phyloP scores from a whole-genome alignment of 2,888 invertebrate genomes.

The Drosophila stalkeri region DNA sequence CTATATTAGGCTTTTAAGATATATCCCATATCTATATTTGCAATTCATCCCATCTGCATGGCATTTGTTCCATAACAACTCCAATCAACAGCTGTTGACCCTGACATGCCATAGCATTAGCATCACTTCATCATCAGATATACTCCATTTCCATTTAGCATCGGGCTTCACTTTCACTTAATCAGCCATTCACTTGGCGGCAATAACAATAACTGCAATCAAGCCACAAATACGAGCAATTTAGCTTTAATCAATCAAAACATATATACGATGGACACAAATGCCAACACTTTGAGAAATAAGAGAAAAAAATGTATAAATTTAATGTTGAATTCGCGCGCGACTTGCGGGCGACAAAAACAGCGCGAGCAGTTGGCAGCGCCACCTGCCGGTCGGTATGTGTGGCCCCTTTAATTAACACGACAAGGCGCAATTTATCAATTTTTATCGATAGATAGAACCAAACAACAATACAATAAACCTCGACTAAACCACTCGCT shows the following conservation, averaged over 20 bases:
- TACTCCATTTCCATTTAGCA: slow-evolving; percentile 14
- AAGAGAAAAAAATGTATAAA: not conserved
- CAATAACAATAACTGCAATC: slow-evolving; percentile 64
- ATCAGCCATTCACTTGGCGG: slow-evolving; percentile 28
- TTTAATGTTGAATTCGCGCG: slow-evolving; percentile 25
- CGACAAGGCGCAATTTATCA: slow-evolving; percentile 68
- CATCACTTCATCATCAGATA: slow-evolving; percentile 1
- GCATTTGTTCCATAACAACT: not conserved
- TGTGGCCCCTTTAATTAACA: slow-evolving; percentile 64
- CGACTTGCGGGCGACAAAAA: slow-evolving; percentile 52
- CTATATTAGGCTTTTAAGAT: too few species aligned
- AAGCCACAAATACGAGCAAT: slow-evolving; percentile 55
- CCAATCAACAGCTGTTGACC: not conserved
- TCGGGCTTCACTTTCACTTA: slow-evolving; percentile 45
- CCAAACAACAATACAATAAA: slow-evolving; percentile 33
- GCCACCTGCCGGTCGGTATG: slow-evolving; percentile 63
- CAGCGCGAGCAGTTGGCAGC: slow-evolving; percentile 43
- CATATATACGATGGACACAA: slow-evolving; percentile 11
- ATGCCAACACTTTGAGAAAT: slow-evolving; percentile 18
- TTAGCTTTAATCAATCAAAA: slow-evolving; percentile 55
- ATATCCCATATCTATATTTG: not conserved
- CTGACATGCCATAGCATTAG: slow-evolving; percentile 1
- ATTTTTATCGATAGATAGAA: slow-evolving; percentile 40
- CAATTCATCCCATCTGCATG: too few species aligned
- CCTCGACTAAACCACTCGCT: slow-evolving; percentile 40